Evolutionary conservation across 2,797 vertebrate species (phyloP), one percentile per base, ranked within the genome.

Genomic region (Thaleichthys pacificus): DNA sequence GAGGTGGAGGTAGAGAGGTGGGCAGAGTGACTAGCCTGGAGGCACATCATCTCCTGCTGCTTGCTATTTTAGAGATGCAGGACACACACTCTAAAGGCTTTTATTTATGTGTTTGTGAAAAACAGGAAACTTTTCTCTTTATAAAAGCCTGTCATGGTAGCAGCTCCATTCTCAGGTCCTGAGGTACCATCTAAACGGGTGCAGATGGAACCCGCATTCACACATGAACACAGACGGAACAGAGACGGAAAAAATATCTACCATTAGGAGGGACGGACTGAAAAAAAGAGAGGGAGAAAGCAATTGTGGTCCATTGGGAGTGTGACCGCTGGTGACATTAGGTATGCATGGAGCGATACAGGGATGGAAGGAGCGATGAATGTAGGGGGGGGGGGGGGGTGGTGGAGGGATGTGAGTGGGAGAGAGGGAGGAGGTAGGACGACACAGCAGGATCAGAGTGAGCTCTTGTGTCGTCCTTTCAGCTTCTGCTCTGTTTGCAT

Each of bases 1-100:
- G 56, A 58, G 68, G 74, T 84, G 82, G 84, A 72, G 82, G 88
- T 85, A 85, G 83, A 68, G 84, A 81, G 85, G 82, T 86, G 82
- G 80, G 78, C 85, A 87, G 74, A 75, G 82, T 68, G 64, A 74
- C 76, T 84, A 11, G 84, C 89, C 89, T 81, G 78, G 1, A 88
- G 88, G 86, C 57, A 61, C 81, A 82, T 87, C 30, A 19, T 19
- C 35, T 47, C 35, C 21, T 24, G 47, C 68, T 77, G 32, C 32
- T 35, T 35, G 32, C 82, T 84, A 68, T 60, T 72, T 73, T 75
- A 62, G 69, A 58, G 77, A 78, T 82, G 86, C 83, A 77, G 35
- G 49, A 58, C 54, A 69, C 71, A 58, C 19, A 58, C 15, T 8
- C 9, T 9, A 26, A 26, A 62, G 38, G 68, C 69, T 80, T 81